phyloP scores from a whole-genome alignment of 1,140 invertebrate species.

The Caligus rogercresseyi region DNA sequence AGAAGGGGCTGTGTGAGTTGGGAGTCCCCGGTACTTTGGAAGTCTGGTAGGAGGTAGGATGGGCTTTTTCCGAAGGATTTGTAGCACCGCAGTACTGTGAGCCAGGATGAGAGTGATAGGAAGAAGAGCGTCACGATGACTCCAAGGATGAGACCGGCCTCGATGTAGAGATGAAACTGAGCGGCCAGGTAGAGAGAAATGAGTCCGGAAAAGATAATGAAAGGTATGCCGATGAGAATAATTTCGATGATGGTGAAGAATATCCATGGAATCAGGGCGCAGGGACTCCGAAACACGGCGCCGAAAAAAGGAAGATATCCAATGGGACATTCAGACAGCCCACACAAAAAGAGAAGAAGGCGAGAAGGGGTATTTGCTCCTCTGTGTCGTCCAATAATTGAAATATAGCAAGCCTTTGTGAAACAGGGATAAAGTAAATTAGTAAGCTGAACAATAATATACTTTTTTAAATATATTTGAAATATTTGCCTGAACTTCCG shows the following conservation, averaged over 20 bases:
- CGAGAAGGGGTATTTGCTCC: background rate
- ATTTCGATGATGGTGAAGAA: slow-evolving; percentile 5
- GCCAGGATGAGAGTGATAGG: slow-evolving; percentile 8
- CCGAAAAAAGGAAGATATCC: slow-evolving; percentile 10
- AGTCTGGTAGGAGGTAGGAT: background rate
- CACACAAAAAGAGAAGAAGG: slow-evolving; percentile 8
- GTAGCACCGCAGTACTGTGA: slow-evolving; percentile 12
- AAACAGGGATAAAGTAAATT: background rate
- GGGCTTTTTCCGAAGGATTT: background rate
- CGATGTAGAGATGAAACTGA: slow-evolving; percentile 3
- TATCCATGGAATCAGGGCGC: slow-evolving; percentile 11
- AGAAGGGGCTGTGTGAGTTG: slow-evolving; percentile 10
- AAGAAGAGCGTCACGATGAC: slow-evolving; percentile 6
- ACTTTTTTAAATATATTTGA: no score
- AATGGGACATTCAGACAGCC: slow-evolving; percentile 12
- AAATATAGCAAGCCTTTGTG: slow-evolving; percentile 7
- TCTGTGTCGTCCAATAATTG: slow-evolving; percentile 16
- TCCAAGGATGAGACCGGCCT: background rate
- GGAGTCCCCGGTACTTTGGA: background rate
- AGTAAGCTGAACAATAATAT: no score
- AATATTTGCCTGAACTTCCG: no score
- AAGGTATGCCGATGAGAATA: slow-evolving; percentile 4
- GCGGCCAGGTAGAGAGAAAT: slow-evolving; percentile 4
- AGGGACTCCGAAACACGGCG: background rate
- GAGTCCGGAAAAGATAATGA: slow-evolving; percentile 8